Percentiles rank a stretch among this genome's conserved stretches.
phyloP scores from a whole-genome alignment of 2,797 vertebrate species.

The Erithacus rubecula region DNA sequence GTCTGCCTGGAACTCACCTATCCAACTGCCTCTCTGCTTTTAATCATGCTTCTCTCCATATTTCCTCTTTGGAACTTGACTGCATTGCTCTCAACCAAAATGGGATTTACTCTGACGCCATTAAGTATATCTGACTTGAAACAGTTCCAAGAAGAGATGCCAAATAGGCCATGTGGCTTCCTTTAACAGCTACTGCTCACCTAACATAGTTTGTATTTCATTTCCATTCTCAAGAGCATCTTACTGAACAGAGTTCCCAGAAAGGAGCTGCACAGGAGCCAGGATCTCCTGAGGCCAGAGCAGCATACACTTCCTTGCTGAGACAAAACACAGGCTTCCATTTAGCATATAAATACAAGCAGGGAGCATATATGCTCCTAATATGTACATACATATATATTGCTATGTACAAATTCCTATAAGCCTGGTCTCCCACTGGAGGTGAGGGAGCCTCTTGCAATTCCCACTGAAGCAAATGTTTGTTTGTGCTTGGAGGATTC shows the following conservation, averaged over 20 bases:
- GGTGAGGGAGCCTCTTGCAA: not conserved
- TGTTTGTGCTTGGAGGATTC: not conserved
- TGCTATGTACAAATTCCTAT: not conserved
- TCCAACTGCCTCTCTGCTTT: not conserved
- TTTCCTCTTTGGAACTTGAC: not conserved
- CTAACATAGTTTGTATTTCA: not conserved
- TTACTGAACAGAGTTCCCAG: not conserved
- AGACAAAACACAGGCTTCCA: not conserved
- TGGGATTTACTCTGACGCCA: not conserved
- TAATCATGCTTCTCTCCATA: not conserved
- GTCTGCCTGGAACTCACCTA: not conserved
- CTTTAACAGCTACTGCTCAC: not conserved
- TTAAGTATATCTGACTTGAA: slow-evolving; percentile 9
- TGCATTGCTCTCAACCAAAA: not conserved
- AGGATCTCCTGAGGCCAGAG: not conserved
- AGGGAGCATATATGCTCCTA: not conserved
- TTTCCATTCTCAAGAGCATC: not conserved
- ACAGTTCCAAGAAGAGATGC: not conserved
- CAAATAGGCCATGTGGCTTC: slow-evolving; percentile 22
- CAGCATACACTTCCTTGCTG: not conserved
- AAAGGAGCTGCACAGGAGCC: not conserved
- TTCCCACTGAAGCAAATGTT: not conserved
- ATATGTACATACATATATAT: not conserved
- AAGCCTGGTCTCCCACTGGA: not conserved
- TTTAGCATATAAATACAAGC: not conserved